Evolutionary conservation across 1,140 invertebrate species (phyloP).

Genomic region (Tenebrio molitor): DNA sequence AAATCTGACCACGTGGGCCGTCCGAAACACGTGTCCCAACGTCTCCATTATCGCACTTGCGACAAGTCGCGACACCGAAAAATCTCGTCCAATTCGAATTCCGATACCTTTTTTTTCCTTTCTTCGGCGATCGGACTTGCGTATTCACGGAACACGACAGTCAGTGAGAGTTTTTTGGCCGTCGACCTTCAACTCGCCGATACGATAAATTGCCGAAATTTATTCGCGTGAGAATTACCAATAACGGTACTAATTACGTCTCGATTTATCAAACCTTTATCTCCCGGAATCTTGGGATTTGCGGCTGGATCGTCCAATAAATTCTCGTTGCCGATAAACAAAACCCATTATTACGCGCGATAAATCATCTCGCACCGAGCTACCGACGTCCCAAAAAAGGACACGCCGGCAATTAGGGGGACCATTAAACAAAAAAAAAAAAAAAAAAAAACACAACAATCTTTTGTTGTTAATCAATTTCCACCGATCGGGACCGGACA

Average conservation of each 20-base stretch:
- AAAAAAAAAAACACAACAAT: too few species aligned
- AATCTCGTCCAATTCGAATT: too few species aligned
- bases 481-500: background rate
- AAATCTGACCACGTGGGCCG: too few species aligned
- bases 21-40: too few species aligned
- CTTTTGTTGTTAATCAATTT: constrained; percentile 17
- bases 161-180: constrained; percentile 27
- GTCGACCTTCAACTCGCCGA: constrained; percentile 10
- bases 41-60: too few species aligned
- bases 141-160: constrained; percentile 8
- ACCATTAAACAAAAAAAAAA: constrained; percentile 5
- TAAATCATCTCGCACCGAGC: constrained; percentile 25
- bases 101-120: too few species aligned
- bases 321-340: constrained; percentile 10
- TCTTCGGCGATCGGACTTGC: too few species aligned
- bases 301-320: too few species aligned
- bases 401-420: background rate
- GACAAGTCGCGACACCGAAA: too few species aligned
- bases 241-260: constrained; percentile 25
- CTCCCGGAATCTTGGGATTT: background rate
- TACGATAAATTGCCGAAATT: constrained; percentile 21
- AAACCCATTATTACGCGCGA: constrained; percentile 36
- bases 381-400: constrained; percentile 39
- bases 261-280: background rate
- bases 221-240: constrained; percentile 18